phyloP scores from a whole-genome alignment of 1,140 invertebrate species.

The Gonatopus flavifemur region DNA sequence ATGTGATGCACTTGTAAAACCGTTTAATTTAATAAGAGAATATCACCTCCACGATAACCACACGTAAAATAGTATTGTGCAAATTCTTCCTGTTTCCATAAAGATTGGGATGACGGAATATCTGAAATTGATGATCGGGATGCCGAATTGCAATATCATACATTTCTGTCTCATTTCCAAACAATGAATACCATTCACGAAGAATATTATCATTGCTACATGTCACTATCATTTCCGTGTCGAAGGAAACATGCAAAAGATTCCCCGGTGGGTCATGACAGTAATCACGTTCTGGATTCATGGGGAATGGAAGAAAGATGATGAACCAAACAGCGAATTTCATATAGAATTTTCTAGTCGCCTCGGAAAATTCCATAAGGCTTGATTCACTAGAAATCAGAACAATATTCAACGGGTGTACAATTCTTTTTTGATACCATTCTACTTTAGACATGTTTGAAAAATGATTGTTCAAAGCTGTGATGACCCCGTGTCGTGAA shows the following conservation, averaged over 20 bases:
- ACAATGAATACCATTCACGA: slow-evolving; percentile 33
- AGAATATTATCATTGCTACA: slow-evolving; percentile 13
- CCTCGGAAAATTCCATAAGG: not conserved
- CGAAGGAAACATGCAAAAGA: slow-evolving; percentile 23
- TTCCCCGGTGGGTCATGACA: slow-evolving; percentile 21
- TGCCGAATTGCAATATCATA: slow-evolving; percentile 7
- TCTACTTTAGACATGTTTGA: too few species aligned
- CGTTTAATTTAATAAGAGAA: too few species aligned
- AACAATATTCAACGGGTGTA: slow-evolving; percentile 12
- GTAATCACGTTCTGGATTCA: not conserved
- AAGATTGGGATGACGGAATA: too few species aligned
- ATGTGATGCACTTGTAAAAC: too few species aligned
- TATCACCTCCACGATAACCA: too few species aligned
- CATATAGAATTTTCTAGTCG: slow-evolving; percentile 5
- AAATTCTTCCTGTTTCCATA: too few species aligned
- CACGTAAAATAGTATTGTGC: too few species aligned
- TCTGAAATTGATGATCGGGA: not conserved
- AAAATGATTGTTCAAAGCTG: too few species aligned
- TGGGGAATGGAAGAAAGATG: not conserved
- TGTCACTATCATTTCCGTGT: slow-evolving; percentile 30
- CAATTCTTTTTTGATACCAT: not conserved
- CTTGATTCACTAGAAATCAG: not conserved
- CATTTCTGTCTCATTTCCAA: slow-evolving; percentile 1
- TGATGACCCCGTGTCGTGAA: too few species aligned
- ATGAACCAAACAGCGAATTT: slow-evolving; percentile 16